Conservation (phyloP, 2,113 vertebrate genomes). For the Cebus imitator region DNA sequence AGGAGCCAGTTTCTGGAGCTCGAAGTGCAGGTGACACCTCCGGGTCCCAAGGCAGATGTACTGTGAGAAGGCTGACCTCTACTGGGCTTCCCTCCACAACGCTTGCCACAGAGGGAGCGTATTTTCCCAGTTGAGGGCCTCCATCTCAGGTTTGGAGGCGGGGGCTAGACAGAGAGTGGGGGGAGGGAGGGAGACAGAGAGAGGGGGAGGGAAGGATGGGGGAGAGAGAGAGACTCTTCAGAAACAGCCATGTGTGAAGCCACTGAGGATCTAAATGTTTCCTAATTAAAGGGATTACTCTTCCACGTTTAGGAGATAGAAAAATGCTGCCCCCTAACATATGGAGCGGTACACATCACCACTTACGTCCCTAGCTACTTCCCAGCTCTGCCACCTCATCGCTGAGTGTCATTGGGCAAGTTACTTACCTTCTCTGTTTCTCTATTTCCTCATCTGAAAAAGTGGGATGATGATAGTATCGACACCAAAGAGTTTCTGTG, state of each 20-base stretch:
- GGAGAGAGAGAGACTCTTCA: not conserved
- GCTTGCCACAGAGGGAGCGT: fast-evolving
- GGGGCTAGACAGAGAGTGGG: too few relatives aligned
- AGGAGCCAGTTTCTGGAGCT: not conserved
- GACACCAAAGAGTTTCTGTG: not conserved
- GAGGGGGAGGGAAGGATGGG: too few relatives aligned
- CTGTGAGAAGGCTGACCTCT: not conserved
- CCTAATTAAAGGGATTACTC: not conserved
- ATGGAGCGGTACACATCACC: fast-evolving
- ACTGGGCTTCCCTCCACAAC: not conserved
- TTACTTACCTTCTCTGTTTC: not conserved
- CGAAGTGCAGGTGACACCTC: not conserved
- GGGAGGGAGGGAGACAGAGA: too few relatives aligned
- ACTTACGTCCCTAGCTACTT: fast-evolving
- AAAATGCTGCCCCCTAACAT: not conserved
- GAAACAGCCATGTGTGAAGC: not conserved
- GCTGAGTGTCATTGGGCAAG: not conserved
- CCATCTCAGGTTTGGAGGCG: not conserved
- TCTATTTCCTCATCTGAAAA: not conserved
- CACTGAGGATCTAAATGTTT: not conserved
- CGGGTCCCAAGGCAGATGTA: not conserved
- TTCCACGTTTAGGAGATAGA: not conserved
- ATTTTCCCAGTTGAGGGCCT: not conserved
- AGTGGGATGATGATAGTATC: not conserved
- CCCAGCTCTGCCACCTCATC: not conserved